Evolutionary conservation across 2,797 vertebrate species (phyloP), one percentile per base, ranked within the genome.

Genomic region (Onychomys arenicola): DNA sequence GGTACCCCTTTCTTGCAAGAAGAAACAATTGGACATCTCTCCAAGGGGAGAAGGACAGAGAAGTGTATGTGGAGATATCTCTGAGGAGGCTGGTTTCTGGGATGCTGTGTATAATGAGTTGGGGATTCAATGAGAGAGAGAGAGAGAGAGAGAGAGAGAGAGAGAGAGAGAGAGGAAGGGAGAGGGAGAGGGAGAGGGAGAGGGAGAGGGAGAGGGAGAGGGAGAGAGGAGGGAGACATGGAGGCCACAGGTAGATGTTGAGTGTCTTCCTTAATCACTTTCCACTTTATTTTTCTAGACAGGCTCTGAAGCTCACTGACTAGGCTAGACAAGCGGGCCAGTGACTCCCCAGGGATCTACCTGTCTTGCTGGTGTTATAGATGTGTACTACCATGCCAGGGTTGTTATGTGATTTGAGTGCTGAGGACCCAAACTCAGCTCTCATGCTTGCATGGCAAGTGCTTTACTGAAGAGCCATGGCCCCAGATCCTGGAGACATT

Each of bases 41-140:
- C 80, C 89, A 17, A 90, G 5, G 67, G 77, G 37, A 75, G 73
- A 57, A 46, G 80, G 73, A 23, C 40, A 61, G 11, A 77, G 69
- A 12, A 37, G 17, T 8, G 2, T 7, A 25, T 40, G 43, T 52
- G 73, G 63, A 83, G 52, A 27, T 1, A 2, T 63, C 78, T 55
- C 80, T 0, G 0, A 34, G 82, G 75, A 71, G 69, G 52, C 52
- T 0, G 0, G 40, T 14, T 32, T 89, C 77, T 40, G 3, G 23
- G 5, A 40, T 3, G 1, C 34, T 27, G 6, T 29, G 12, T 29
- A 32, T 78, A 34, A 49, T 2, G 0, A 84, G 10, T 46, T 0
- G 0, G 12, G 27, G 73, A 32, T 73, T 43, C 19, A 25, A 43
- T 61, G 59, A n/a, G 32, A n/a, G 49, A 37, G 7, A 55, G 49